Evolutionary conservation across 2,888 invertebrate species (phyloP), one percentile per base, ranked within the genome.

Genomic region (Drosophila histrio): DNA sequence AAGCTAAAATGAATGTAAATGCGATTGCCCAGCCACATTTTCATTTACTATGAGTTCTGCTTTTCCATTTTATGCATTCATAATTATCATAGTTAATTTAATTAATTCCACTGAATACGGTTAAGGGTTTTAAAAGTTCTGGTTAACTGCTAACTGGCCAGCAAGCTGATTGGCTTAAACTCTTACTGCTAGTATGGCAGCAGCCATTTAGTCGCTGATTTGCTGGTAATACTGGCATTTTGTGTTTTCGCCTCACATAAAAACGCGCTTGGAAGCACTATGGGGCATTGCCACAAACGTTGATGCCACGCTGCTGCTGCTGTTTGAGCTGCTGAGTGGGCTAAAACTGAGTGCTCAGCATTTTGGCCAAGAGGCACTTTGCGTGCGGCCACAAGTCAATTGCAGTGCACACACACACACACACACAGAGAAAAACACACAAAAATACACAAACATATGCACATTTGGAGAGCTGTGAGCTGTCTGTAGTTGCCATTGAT

Each of bases 301-400:
- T 50, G 47, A 32, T 28, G 57, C 21, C 21, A 24, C 22, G 22
- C 36, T 34, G 34, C 30, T 30, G 24, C 15, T 39, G 34, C 54
- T 62, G 59, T 71, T 39, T 64, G 72, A 59, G 68, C 47, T 77
- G 59, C 22, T 58, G 54, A 66, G 67, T 77, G 73, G 49, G 39
- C 52, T 17, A 46, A 57, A 28, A 22, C 52, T 71, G 54, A 72
- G 84, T 73, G 73, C 69, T 73, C 57, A 39, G 56, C 80, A 71
- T 86, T 86, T 88, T 83, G 58, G 88, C 64, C 70, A 64, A 79
- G 80, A 52, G 71, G 73, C 84, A 83, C 87, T 82, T 83, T 65
- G 88, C 72, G 39, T 68, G 63, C 47, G 61, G 66, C 64, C 81
- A 72, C 74, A 84, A 75, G 76, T 85, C 83, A 82, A 82, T 72